phyloP scores from a whole-genome alignment of 2,797 vertebrate species.

The Diplodus puntazzo region DNA sequence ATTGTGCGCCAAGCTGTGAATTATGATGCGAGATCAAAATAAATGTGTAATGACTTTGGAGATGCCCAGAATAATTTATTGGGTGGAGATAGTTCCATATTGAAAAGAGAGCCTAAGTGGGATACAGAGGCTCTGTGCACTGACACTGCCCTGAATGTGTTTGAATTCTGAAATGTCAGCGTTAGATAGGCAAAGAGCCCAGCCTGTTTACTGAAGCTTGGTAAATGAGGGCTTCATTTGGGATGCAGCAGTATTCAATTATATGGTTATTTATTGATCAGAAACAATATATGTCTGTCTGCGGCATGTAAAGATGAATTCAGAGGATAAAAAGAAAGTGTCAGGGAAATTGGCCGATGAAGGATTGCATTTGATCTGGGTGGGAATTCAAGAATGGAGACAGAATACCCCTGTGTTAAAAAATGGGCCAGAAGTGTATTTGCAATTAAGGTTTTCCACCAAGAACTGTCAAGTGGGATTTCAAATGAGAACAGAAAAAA shows the following conservation, averaged over 20 bases:
- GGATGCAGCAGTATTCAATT: conserved; percentile 86
- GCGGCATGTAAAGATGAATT: conserved; percentile 82
- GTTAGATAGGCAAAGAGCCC: conserved; percentile 81
- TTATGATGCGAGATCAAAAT: conserved; percentile 98
- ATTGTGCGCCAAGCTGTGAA: conserved; percentile 95
- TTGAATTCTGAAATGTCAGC: conserved; percentile 87
- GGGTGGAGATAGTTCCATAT: conserved; percentile 83
- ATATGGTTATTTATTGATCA: conserved; percentile 88
- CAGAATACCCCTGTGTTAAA: conserved; percentile 79
- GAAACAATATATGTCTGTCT: conserved; percentile 84
- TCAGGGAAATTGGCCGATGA: conserved; percentile 84
- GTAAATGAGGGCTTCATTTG: conserved; percentile 87
- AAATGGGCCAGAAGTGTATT: conserved; percentile 72
- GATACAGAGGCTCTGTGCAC: conserved; percentile 71
- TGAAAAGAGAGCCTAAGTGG: conserved; percentile 80
- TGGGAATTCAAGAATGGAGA: conserved; percentile 81
- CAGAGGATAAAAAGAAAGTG: conserved; percentile 81
- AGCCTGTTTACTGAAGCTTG: conserved; percentile 85
- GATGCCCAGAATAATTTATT: conserved; percentile 94
- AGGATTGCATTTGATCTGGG: conserved; percentile 84
- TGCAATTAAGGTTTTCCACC: conserved; percentile 78
- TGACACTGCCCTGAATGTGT: conserved; percentile 76
- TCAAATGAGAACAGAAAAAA: conserved; percentile 47
- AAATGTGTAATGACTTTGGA: conserved; percentile 93
- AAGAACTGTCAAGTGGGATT: conserved; percentile 73